Evolutionary conservation across 2,113 vertebrate species (phyloP), one percentile per base, ranked within the genome.

Genomic region (Pluvianellus socialis): DNA sequence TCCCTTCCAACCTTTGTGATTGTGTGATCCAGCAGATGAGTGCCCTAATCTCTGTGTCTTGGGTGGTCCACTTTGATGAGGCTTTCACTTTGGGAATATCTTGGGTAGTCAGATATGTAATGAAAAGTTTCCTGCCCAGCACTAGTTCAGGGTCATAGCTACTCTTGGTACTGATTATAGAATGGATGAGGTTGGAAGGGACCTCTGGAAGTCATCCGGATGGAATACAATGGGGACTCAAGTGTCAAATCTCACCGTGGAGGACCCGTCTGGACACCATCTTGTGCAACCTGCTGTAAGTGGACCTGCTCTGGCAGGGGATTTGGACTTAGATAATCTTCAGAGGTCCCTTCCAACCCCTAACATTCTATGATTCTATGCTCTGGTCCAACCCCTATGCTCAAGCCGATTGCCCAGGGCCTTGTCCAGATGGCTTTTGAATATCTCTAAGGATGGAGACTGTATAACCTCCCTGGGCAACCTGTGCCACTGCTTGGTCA

Each of bases 241-340:
- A 88, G 68, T 68, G 68, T 38, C 52, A 92, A 65, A 79, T 72
- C 92, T 72, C 88, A 74, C 85, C 84, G 56, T 65, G 65, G 52
- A 77, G 12, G 72, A 90, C 75, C 95, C 38, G 38, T 38, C 38
- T 38, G 38, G 38, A 38, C 38, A 38, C 38, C 38, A 38, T 38
- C 38, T 9, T 38, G 38, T 38, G 38, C 38, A 38, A 38, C 9
- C 38, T 38, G 38, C 38, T 38, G 38, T 38, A 38, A 38, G 38
- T 38, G 38, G 38, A 38, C 38, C 38, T 38, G 38, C 38, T 38
- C 38, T 38, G 38, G 38, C 38, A 38, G 38, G 38, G 38, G 38
- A 9, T 7, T 38, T 38, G 38, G 38, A 38, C 9, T 38, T 38
- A 38, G 38, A 38, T 38, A 38, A 38, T 38, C 38, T 38, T 38